Percentiles rank a stretch among this genome's conserved stretches.
phyloP scores from a whole-genome alignment of 2,113 vertebrate species.

The Camarhynchus parvulus region DNA sequence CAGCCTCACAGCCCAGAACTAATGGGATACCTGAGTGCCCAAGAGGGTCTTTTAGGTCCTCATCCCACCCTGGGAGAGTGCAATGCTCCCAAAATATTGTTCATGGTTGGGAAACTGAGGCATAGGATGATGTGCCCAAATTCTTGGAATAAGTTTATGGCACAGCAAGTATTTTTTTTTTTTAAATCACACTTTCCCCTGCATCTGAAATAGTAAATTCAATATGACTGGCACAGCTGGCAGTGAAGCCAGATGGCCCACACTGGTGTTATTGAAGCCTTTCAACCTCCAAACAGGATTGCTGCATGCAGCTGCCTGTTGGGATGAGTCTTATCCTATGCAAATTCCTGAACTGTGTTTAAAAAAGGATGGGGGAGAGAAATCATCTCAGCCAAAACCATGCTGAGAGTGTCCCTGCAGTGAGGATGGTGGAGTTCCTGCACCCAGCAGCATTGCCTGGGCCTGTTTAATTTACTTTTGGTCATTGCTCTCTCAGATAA shows the following conservation, averaged over 20 bases:
- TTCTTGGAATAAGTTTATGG: neutral
- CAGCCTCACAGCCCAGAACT: rapidly evolving
- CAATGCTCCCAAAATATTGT: rapidly evolving
- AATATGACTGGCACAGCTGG: neutral
- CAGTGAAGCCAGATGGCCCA: rapidly evolving
- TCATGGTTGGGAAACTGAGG: neutral
- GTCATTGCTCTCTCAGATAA: neutral
- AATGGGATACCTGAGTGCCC: neutral
- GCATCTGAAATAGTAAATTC: neutral
- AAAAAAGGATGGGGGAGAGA: neutral
- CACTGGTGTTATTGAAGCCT: neutral
- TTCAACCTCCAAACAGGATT: neutral
- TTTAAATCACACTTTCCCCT: neutral
- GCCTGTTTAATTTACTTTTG: neutral
- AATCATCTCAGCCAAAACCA: neutral
- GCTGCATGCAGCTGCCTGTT: neutral
- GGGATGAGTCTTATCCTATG: too few relatives aligned
- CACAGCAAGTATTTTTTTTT: neutral
- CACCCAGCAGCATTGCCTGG: neutral
- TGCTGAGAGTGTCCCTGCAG: neutral
- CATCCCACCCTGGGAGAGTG: neutral
- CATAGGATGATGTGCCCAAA: rapidly evolving
- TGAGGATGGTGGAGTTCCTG: neutral
- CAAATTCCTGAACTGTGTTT: neutral
- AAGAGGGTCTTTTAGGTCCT: neutral